phyloP scores from a whole-genome alignment of 1,140 invertebrate species.

The Physella acuta region DNA sequence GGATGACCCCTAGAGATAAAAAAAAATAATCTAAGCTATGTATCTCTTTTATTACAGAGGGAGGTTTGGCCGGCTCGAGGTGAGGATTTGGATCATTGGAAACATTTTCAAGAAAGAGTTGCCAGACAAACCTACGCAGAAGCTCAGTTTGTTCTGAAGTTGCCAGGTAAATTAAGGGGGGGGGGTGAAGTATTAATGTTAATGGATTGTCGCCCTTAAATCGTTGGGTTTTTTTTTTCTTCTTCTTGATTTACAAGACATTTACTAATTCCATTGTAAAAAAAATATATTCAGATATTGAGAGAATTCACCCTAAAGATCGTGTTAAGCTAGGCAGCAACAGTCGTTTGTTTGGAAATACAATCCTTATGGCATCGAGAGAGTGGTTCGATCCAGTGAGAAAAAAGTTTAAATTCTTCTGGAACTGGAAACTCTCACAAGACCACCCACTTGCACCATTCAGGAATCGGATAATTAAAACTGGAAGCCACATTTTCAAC shows the following conservation, averaged over 20 bases:
- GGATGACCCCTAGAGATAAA: too few species aligned
- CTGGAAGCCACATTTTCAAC: not conserved
- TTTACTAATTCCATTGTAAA: too few species aligned
- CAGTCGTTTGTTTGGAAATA: not conserved
- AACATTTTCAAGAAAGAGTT: conserved; percentile 3
- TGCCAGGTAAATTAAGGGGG: not conserved
- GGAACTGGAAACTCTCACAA: not conserved
- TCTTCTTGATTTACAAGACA: too few species aligned
- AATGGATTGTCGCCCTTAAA: not conserved
- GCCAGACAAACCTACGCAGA: conserved; percentile 5
- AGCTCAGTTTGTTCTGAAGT: conserved; percentile 3
- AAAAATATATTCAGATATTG: conserved; percentile 4
- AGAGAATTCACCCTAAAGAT: not conserved
- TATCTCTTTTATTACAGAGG: not conserved
- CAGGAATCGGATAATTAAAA: not conserved
- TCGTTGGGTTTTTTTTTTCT: not conserved
- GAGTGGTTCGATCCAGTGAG: conserved; percentile 8
- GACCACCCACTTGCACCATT: not conserved
- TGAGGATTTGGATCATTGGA: conserved; percentile 4
- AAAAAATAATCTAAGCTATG: too few species aligned
- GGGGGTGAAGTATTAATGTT: not conserved
- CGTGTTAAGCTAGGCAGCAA: conserved; percentile 7
- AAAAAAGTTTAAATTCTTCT: conserved; percentile 9
- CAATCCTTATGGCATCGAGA: conserved; percentile 7
- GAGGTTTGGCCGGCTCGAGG: conserved; percentile 3